phyloP scores from a whole-genome alignment of 2,113 vertebrate species.

The Ameiurus melas region DNA sequence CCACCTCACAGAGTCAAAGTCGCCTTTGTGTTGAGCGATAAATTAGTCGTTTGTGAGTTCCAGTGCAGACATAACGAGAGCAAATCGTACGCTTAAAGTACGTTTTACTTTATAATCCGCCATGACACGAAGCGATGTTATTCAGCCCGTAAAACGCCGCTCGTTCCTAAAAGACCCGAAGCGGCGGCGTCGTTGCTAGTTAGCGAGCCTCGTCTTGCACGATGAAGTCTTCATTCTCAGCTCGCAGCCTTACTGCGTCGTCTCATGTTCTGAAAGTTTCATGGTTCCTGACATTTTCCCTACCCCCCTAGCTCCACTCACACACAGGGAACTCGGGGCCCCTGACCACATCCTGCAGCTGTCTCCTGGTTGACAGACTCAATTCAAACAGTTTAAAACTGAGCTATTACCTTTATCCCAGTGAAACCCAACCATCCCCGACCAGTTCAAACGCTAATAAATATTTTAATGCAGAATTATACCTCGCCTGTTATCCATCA shows the following conservation, averaged over 20 bases:
- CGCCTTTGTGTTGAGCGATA: not conserved
- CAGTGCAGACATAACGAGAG: not conserved
- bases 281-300: constrained; percentile 55
- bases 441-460: constrained; percentile 33
- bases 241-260: constrained; percentile 36
- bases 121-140: not conserved
- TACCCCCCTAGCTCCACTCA: constrained; percentile 51
- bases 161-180: not conserved
- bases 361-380: constrained; percentile 62
- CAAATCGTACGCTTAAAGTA: too few species aligned
- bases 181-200: not conserved
- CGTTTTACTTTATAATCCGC: not conserved
- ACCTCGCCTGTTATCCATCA: too few species aligned
- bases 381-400: constrained; percentile 47
- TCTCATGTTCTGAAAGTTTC: constrained; percentile 38
- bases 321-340: constrained; percentile 41
- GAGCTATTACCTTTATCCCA: constrained; percentile 55
- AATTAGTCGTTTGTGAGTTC: not conserved
- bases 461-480: constrained; percentile 47
- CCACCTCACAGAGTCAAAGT: not conserved
- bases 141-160: not conserved
- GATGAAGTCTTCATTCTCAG: not conserved
- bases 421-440: constrained; percentile 58
- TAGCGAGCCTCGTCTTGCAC: not conserved
- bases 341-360: constrained; percentile 67